Evolutionary conservation across 1,140 invertebrate species (phyloP).

Genomic region (Panagrolaimus sp.): DNA sequence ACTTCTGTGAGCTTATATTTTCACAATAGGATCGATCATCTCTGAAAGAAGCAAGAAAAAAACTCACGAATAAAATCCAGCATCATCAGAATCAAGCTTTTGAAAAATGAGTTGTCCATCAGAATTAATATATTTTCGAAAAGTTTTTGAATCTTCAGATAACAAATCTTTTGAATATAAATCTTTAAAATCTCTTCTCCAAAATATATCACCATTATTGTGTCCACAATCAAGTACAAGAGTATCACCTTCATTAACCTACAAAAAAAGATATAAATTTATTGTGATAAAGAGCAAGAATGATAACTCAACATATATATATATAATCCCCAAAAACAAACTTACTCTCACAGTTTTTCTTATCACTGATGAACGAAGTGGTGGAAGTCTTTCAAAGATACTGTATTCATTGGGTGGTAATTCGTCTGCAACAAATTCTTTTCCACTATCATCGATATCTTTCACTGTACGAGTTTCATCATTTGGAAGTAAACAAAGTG

Average conservation of each 20-base stretch:
- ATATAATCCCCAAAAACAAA: neutral
- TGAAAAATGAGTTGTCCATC: neutral
- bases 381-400: neutral
- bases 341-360: neutral
- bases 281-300: too few relatives aligned
- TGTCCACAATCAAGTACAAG: neutral
- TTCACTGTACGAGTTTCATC: neutral
- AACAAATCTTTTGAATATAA: neutral
- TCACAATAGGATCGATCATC: too few relatives aligned
- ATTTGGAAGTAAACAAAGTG: neutral
- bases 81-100: neutral
- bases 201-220: neutral
- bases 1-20: too few relatives aligned
- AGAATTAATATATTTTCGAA: neutral
- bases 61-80: neutral
- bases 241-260: neutral
- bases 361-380: neutral
- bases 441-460: neutral
- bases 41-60: too few relatives aligned
- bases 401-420: neutral
- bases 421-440: neutral
- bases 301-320: too few relatives aligned
- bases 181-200: slow-evolving; percentile 2
- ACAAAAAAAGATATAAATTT: neutral
- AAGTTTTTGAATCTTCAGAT: neutral